Percentiles rank a stretch among this genome's conserved stretches.
These are phyloP conservation scores for Aspidapion aeneum DNA, from an alignment of 2,888 invertebrate genomes.

Conservation along the genomic window DNA sequence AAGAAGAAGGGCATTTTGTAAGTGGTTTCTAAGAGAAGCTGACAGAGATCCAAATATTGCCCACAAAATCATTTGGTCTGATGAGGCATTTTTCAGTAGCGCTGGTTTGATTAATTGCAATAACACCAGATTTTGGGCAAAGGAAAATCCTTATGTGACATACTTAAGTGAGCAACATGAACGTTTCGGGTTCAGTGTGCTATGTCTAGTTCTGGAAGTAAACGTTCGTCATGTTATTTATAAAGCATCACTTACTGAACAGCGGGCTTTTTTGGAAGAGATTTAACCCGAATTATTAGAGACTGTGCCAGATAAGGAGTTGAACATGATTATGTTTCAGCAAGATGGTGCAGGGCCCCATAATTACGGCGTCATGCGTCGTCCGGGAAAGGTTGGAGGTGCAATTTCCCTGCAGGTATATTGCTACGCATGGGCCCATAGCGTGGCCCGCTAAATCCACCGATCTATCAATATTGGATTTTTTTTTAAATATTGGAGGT, in stretches of 20 bases:
- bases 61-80: not conserved
- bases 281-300: not conserved
- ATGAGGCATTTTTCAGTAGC: not conserved
- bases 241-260: not conserved
- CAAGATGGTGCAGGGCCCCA: no score
- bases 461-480: no score
- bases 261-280: not conserved
- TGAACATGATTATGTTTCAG: not conserved
- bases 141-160: not conserved
- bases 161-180: not conserved
- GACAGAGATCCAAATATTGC: no score
- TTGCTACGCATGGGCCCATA: no score
- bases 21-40: no score
- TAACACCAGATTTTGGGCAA: no score
- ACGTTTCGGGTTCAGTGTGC: not conserved
- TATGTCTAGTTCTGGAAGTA: not conserved
- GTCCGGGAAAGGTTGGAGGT: no score
- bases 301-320: not conserved
- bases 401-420: no score
- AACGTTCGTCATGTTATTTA: not conserved
- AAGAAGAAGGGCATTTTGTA: not conserved
- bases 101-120: no score
- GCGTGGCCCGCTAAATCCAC: no score
- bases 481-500: no score
- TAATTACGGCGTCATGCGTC: no score